phyloP scores from a whole-genome alignment of 2,888 invertebrate species.

The Thecophora atra region DNA sequence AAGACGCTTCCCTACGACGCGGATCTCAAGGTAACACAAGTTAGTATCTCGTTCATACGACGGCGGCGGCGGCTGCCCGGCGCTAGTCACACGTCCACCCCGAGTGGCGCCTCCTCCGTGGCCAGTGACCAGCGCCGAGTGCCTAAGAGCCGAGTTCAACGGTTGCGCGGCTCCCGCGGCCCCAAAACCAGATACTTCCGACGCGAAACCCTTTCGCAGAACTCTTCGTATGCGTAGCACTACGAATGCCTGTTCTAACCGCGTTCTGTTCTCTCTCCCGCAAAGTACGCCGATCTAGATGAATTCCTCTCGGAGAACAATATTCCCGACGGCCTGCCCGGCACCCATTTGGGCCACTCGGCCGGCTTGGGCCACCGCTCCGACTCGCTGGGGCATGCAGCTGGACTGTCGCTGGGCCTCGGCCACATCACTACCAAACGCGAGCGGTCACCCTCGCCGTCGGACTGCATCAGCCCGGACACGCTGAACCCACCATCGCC shows the following conservation, averaged over 20 bases:
- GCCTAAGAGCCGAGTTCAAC: no score
- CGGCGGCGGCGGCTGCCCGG: constrained; percentile 54
- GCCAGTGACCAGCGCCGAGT: neutral
- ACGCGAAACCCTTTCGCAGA: no score
- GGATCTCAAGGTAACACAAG: constrained; percentile 91
- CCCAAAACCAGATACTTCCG: no score
- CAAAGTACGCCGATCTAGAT: constrained; percentile 94
- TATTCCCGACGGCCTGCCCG: constrained; percentile 82
- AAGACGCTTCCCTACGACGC: constrained; percentile 91
- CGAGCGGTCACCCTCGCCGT: constrained; percentile 86
- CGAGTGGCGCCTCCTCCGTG: neutral
- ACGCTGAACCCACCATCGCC: constrained; percentile 90
- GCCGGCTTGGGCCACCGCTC: constrained; percentile 66
- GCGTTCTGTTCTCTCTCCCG: constrained; percentile 21
- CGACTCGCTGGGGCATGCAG: constrained; percentile 68
- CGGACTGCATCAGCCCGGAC: constrained; percentile 89
- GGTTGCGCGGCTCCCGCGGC: no score
- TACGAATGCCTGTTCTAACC: constrained; percentile 28
- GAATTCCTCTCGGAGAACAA: constrained; percentile 96
- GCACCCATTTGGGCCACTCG: constrained; percentile 68
- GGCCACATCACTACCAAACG: constrained; percentile 80
- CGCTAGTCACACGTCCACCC: neutral
- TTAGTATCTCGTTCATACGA: constrained; percentile 66
- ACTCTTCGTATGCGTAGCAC: no score
- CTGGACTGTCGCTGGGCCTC: constrained; percentile 70